Evolutionary conservation across 2,888 invertebrate genomes (phyloP).

Genomic region (Spilosoma lubricipeda): DNA sequence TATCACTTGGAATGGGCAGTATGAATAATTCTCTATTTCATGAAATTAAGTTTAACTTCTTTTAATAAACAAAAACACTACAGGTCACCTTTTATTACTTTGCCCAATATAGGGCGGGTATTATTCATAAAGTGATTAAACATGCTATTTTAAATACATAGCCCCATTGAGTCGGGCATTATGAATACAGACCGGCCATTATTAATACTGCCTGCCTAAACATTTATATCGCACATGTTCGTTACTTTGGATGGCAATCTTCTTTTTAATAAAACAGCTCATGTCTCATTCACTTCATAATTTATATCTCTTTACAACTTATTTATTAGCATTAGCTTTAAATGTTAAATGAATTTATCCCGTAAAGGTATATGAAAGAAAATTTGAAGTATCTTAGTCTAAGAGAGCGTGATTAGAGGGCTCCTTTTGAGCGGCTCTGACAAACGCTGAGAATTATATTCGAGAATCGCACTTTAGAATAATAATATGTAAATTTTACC

Average conservation of each 20-base stretch:
- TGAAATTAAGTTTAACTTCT: too few relatives aligned
- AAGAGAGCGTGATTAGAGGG: neutral
- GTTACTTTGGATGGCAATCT: neutral
- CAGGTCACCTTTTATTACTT: too few relatives aligned
- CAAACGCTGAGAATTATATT: neutral
- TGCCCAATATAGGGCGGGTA: too few relatives aligned
- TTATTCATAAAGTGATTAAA: too few relatives aligned
- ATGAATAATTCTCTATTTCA: too few relatives aligned
- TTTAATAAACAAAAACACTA: too few relatives aligned
- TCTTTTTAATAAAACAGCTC: neutral
- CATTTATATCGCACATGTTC: too few relatives aligned
- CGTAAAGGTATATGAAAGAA: neutral
- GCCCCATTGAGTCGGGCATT: too few relatives aligned
- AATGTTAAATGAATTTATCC: neutral
- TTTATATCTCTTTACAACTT: neutral
- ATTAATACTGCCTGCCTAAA: too few relatives aligned
- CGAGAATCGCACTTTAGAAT: neutral
- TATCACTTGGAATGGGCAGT: too few relatives aligned
- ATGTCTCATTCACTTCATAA: slow-evolving; percentile 1
- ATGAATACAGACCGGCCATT: too few relatives aligned
- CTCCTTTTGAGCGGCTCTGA: neutral
- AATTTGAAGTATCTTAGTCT: neutral
- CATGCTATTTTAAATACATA: too few relatives aligned
- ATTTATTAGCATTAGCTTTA: neutral
- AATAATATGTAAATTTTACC: neutral